Base-by-base conservation (phyloP, 1,140 invertebrate species). In the Asobara japonica region DNA sequence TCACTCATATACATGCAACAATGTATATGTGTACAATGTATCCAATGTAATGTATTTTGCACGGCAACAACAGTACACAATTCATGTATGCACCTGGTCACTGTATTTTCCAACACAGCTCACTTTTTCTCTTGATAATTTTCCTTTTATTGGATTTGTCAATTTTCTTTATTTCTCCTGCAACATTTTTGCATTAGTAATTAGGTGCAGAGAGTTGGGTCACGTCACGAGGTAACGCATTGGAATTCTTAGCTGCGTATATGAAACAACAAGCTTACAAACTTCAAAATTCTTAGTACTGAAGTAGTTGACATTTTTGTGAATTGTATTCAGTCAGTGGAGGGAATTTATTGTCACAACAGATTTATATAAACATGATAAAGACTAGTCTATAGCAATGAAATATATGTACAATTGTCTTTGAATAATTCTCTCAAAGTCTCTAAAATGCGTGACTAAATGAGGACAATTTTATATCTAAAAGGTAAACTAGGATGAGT, bases 151-250 rank as follows among this genome's bases (percentile, higher is more conserved):
- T 56, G 22, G 18, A 56, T 56, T 56, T 22, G 51, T 22, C 51
- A 56, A 56, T 56, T 56, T 13, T 56, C 41, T 45, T 45, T 45
- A 45, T 27, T 56, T 27, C 18, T 56, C 18, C 13, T 56, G 51
- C 22, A 56, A 56, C 51, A 56, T 56, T 56, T 56, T 56, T 56
- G 51, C 51, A 56, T 56, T 22, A 56, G 51, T 56, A 56, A 56
- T 56, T 56, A 56, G 22, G 22, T 56, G 25, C 18, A 56, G 51
- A 56, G 25, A 56, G 51, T 56, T 56, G 22, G 51, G 10, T 56
- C 51, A 56, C 51, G 51, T 56, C n/a, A 56, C 10, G 36, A 20
- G 18, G 51, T 10, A 56, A 56, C 51, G 45, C 45, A 27, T 25
- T 27, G 51, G 51, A 56, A 56, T 56, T 56, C 22, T 27, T 56